Conservation (phyloP, 2,888 invertebrate species). For the Tenthredo amoena region DNA sequence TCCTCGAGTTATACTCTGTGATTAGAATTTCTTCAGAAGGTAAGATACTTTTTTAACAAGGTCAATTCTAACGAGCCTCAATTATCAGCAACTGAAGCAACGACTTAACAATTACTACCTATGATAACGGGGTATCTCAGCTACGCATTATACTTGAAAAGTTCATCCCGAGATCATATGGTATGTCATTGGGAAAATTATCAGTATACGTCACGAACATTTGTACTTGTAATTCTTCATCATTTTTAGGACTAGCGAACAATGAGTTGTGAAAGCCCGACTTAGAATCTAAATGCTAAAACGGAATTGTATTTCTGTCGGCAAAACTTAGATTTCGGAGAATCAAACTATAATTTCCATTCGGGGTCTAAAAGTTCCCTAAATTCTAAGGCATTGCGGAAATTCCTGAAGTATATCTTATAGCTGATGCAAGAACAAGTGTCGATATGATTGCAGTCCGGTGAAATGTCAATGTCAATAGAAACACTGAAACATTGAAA, state of each 20-base stretch:
- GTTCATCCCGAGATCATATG: background rate
- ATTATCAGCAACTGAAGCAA: background rate
- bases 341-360: background rate
- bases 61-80: conserved; percentile 10
- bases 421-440: conserved; percentile 47
- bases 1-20: background rate
- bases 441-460: conserved; percentile 11
- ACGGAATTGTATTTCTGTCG: background rate
- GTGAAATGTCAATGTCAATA: conserved; percentile 54
- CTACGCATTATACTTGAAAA: background rate
- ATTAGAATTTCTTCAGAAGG: conserved; percentile 2
- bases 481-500: conserved; percentile 42
- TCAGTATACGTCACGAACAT: background rate
- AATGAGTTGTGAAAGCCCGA: background rate
- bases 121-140: background rate
- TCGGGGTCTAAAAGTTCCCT: background rate
- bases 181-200: background rate
- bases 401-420: conserved; percentile 6
- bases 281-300: too few species aligned
- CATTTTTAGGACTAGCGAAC: background rate
- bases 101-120: background rate
- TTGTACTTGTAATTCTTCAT: background rate
- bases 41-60: background rate
- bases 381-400: background rate
- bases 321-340: background rate